These are phyloP conservation scores for Erynnis tages DNA, from an alignment of 2,888 invertebrate genomes.

Conservation along the genomic window DNA sequence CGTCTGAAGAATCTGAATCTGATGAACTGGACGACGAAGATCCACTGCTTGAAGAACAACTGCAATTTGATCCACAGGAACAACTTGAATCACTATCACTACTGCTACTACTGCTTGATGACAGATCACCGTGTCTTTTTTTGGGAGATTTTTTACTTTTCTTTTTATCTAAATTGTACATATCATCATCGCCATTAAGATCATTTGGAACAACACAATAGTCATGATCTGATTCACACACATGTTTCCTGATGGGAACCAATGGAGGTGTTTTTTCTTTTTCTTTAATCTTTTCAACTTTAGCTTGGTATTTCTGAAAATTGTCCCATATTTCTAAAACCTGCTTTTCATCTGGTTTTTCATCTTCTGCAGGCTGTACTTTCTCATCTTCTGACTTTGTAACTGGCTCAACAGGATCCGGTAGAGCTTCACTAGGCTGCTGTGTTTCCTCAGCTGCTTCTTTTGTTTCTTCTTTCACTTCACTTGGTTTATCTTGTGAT, in stretches of 20 bases:
- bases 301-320: constrained; percentile 88
- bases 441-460: constrained; percentile 37
- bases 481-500: constrained; percentile 36
- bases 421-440: constrained; percentile 30
- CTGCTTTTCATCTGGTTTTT: constrained; percentile 80
- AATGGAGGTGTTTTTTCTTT: constrained; percentile 71
- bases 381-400: constrained; percentile 47
- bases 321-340: constrained; percentile 89
- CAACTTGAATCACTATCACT: constrained; percentile 89
- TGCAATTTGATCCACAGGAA: constrained; percentile 91
- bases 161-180: constrained; percentile 63
- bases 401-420: constrained; percentile 26
- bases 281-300: constrained; percentile 83
- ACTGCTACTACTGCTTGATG: constrained; percentile 89
- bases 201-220: constrained; percentile 83
- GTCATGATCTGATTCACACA: constrained; percentile 87
- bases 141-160: constrained; percentile 76
- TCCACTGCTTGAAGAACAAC: constrained; percentile 87
- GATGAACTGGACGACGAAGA: constrained; percentile 84
- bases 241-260: constrained; percentile 78
- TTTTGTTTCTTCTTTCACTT: constrained; percentile 39
- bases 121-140: constrained; percentile 74
- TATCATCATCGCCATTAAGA: constrained; percentile 70
- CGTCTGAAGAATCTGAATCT: constrained; percentile 72
- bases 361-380: constrained; percentile 54